Conservation (phyloP, 2,113 vertebrate species). For the Toxostoma redivivum region DNA sequence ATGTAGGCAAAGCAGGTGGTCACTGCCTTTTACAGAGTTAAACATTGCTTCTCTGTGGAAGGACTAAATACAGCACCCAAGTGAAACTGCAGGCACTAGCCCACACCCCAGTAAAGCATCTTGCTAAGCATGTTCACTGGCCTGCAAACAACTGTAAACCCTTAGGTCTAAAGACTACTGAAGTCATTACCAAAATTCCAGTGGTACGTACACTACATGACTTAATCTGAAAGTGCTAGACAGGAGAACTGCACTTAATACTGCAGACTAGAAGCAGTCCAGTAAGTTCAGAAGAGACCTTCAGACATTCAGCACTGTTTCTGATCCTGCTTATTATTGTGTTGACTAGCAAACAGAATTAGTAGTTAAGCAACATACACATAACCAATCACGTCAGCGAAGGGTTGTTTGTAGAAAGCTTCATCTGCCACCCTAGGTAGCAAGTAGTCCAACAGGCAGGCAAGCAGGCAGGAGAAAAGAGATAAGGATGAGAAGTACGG, state of each 20-base stretch:
- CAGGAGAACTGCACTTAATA: background rate
- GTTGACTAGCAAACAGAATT: constrained; percentile 70
- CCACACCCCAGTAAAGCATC: background rate
- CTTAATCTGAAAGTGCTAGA: background rate
- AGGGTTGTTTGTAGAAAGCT: constrained; percentile 99
- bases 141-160: background rate
- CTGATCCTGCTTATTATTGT: background rate
- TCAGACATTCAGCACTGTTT: background rate
- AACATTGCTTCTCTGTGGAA: background rate
- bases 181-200: background rate
- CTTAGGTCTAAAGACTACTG: background rate
- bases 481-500: constrained; percentile 82
- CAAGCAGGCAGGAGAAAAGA: constrained; percentile 87
- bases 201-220: background rate
- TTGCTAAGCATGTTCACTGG: background rate
- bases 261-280: background rate
- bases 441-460: constrained; percentile 84
- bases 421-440: constrained; percentile 98
- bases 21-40: background rate
- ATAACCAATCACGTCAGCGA: constrained; percentile 99
- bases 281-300: background rate
- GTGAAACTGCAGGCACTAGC: background rate
- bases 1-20: background rate
- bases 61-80: background rate
- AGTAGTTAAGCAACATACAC: constrained; percentile 99